phyloP scores from a whole-genome alignment of 1,140 invertebrate genomes.

The Mactra quadrangularis region DNA sequence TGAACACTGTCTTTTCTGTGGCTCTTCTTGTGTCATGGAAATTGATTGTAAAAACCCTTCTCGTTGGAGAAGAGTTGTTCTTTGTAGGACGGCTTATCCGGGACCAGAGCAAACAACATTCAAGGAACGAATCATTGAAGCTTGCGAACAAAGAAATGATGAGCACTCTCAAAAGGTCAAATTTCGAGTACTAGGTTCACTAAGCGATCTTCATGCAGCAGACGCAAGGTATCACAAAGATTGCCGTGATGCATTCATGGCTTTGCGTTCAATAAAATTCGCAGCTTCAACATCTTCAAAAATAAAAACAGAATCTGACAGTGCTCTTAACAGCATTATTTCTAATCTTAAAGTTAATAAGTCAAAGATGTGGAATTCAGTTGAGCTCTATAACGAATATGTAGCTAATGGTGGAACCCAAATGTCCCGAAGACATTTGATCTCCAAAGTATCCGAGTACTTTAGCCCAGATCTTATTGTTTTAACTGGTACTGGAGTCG shows the following conservation, averaged over 20 bases:
- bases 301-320: no score
- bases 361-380: conserved; percentile 38
- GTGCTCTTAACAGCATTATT: background rate
- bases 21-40: background rate
- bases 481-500: conserved; percentile 31
- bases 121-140: conserved; percentile 27
- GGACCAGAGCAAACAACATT: background rate
- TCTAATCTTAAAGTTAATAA: background rate
- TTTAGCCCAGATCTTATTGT: conserved; percentile 38
- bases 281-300: background rate
- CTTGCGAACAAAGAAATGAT: background rate
- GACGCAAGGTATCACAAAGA: conserved; percentile 45
- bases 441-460: conserved; percentile 3
- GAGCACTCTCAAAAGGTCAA: background rate
- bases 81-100: background rate
- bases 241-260: conserved; percentile 9
- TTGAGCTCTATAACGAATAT: conserved; percentile 41
- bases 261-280: background rate
- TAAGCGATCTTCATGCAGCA: conserved; percentile 46
- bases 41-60: background rate
- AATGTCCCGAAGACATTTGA: background rate
- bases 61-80: conserved; percentile 17
- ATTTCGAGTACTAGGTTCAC: background rate
- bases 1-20: conserved; percentile 43
- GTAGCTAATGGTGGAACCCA: background rate